Conservation (phyloP, 2,888 invertebrate species). For the Drepanosiphum platanoidis region DNA sequence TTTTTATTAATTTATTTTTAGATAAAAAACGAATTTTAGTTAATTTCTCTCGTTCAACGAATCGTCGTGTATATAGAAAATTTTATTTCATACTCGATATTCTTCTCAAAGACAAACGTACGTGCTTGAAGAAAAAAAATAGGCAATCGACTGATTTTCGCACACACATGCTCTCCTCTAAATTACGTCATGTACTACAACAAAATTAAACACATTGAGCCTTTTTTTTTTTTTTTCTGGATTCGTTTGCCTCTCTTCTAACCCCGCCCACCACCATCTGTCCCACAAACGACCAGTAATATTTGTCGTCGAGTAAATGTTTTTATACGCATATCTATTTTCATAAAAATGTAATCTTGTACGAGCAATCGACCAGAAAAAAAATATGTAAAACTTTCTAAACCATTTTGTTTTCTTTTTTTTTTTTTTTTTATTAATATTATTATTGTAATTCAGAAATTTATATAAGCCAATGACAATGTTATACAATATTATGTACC, state of each 20-base stretch:
- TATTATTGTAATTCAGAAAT: background rate
- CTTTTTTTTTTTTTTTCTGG: background rate
- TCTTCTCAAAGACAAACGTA: background rate
- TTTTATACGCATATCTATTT: constrained; percentile 13
- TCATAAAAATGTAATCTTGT: background rate
- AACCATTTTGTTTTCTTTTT: too few relatives aligned
- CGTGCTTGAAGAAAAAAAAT: constrained; percentile 37
- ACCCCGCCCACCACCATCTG: background rate
- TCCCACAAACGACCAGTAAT: constrained; percentile 1
- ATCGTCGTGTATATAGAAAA: constrained; percentile 36
- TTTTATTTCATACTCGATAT: background rate
- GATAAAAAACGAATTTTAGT: constrained; percentile 36
- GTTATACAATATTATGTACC: constrained; percentile 45
- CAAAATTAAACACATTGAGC: background rate
- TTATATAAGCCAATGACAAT: background rate
- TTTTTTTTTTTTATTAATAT: background rate
- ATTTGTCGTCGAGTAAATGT: constrained; percentile 22
- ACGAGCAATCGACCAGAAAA: background rate
- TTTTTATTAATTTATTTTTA: constrained; percentile 50
- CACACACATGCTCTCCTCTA: constrained; percentile 26
- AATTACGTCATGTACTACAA: background rate
- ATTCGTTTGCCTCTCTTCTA: background rate
- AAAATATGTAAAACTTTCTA: background rate
- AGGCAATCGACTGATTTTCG: constrained; percentile 48
- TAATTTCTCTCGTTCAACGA: constrained; percentile 31